phyloP scores from a whole-genome alignment of 2,797 vertebrate species.

The Eulemur albifrons region DNA sequence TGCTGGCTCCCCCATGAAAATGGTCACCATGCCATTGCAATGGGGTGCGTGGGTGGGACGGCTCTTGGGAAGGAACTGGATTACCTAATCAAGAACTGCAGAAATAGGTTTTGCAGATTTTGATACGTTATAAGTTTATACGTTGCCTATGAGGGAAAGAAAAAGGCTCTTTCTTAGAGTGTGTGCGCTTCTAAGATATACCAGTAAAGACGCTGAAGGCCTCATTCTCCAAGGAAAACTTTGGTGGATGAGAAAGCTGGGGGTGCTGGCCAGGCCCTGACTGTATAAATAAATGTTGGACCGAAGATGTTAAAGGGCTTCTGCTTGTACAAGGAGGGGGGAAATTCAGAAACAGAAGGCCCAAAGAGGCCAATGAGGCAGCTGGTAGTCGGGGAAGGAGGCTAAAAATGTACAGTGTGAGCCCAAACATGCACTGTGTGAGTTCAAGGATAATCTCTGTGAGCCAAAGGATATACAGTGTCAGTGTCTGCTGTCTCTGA shows the following conservation, averaged over 20 bases:
- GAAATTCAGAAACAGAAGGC: slow-evolving; percentile 7
- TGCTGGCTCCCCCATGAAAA: not conserved
- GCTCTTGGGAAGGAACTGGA: not conserved
- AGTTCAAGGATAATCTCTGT: not conserved
- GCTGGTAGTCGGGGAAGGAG: not conserved
- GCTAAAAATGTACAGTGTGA: not conserved
- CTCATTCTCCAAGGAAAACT: not conserved
- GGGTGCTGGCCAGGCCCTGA: not conserved
- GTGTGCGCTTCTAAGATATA: not conserved
- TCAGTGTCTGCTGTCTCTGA: not conserved
- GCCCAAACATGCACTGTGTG: not conserved
- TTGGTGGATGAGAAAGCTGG: not conserved
- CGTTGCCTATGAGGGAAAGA: not conserved
- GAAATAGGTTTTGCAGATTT: not conserved
- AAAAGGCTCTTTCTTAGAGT: not conserved
- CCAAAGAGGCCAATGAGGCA: not conserved
- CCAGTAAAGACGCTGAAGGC: not conserved
- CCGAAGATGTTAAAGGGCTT: not conserved
- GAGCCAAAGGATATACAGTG: not conserved
- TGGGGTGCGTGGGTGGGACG: not conserved
- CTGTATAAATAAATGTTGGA: not conserved
- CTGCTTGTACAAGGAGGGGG: not conserved
- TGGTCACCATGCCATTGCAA: not conserved
- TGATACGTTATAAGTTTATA: not conserved
- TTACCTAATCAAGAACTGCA: not conserved